Evolutionary conservation across 2,888 invertebrate species (phyloP), one percentile per base, ranked within the genome.

Genomic region (Acanthosepion esculentum): DNA sequence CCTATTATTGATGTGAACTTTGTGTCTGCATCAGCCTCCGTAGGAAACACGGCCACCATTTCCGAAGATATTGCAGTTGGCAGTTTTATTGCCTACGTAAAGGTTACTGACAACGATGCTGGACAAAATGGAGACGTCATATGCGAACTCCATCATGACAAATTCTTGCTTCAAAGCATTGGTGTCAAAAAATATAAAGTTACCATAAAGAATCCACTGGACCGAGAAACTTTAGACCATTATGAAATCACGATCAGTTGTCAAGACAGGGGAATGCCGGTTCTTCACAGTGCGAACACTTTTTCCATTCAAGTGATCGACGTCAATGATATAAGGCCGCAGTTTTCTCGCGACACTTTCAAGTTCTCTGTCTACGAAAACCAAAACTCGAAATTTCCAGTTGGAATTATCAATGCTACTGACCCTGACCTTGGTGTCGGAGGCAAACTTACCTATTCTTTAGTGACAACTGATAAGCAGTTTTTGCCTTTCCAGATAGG

Each of bases 21-120:
- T 78, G 78, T 78, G n/a, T 78, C 78, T 33, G 78, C 78, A n/a
- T 78, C 78, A 8, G 15, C 78, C 12, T n/a, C 78, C 33, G 33
- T 3, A 10, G 15, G n/a, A 78, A 78, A 78, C 78, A 78, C 78
- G n/a, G 78, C 78, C n/a, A 78, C 78, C 78, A 78, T 78, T 78
- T 78, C 78, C 15, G 78, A 78, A 78, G 78, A 78, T n/a, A 78
- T 78, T 78, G 78, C 78, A 78, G 78, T 78, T n/a, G 78, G 78
- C 78, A 78, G 78, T n/a, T 78, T 78, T 78, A 78, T 78, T 78
- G 78, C 78, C 15, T 78, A 78, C 78, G 78, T 78, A 33, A 78
- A 78, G 0, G 78, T 78, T n/a, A 78, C 78, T 33, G 78, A 78
- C 78, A 78, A 78, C 18, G 78, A 78, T 33, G n/a, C 12, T 12